Percentiles rank a stretch among this genome's conserved stretches.
Conservation (phyloP, 2,113 vertebrate species). For the Labeo catla region DNA sequence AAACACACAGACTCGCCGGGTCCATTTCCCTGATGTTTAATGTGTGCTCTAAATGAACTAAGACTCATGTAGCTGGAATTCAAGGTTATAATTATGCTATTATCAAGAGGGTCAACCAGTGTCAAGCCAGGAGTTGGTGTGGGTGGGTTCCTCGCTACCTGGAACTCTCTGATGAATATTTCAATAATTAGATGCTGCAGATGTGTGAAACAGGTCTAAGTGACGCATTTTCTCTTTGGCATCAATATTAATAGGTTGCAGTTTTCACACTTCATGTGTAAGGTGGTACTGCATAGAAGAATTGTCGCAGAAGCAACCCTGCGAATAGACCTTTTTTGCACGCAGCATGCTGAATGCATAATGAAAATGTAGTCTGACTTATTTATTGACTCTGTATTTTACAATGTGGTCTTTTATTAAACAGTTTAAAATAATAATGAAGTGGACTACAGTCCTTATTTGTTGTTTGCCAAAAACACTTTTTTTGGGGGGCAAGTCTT, state of each 20-base stretch:
- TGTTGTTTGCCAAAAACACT: not conserved
- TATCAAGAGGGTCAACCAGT: slow-evolving; percentile 6
- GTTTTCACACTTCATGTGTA: slow-evolving; percentile 1
- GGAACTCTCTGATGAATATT: slow-evolving; percentile 2
- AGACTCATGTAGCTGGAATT: not conserved
- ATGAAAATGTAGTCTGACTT: not conserved
- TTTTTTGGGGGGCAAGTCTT: not conserved
- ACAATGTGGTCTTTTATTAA: not conserved
- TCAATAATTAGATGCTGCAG: not conserved
- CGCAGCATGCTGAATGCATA: not conserved
- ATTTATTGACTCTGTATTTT: not conserved
- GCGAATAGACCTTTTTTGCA: not conserved
- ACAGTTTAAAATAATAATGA: not conserved
- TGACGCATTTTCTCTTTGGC: not conserved
- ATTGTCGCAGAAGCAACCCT: not conserved
- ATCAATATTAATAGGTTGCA: slow-evolving; percentile 9
- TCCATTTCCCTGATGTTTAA: slow-evolving; percentile 6
- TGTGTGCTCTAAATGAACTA: slow-evolving; percentile 22
- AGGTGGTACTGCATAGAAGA: not conserved
- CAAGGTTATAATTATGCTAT: slow-evolving; percentile 20
- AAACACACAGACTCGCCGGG: not conserved
- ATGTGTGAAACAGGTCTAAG: not conserved
- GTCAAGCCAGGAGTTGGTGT: slow-evolving; percentile 18
- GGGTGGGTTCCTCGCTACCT: not conserved
- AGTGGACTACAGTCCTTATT: not conserved